Conservation (phyloP, 2,113 vertebrate genomes). For the Hippocampus zosterae region DNA sequence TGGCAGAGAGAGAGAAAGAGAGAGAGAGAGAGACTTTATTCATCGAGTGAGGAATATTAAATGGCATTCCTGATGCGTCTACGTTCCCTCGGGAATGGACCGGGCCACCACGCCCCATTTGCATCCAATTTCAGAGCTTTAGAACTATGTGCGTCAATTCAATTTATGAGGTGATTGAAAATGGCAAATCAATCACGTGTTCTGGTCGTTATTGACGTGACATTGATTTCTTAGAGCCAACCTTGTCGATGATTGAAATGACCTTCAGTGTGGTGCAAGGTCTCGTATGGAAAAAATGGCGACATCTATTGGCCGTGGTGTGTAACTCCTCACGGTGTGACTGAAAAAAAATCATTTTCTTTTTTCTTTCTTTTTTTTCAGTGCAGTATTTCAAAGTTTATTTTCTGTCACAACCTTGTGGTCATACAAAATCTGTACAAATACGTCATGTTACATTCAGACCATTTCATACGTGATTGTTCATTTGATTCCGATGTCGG, state of each 20-base stretch:
- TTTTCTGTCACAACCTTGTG: constrained; percentile 57
- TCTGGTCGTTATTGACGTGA: constrained; percentile 13
- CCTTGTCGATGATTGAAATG: constrained; percentile 28
- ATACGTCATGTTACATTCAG: constrained; percentile 67
- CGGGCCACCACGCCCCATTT: no score
- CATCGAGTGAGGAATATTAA: no score
- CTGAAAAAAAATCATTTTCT: no score
- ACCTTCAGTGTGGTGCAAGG: constrained; percentile 55
- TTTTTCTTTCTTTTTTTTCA: constrained; percentile 1
- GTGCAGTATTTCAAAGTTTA: constrained; percentile 62
- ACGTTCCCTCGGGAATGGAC: no score
- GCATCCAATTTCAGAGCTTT: no score
- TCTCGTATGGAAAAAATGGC: constrained; percentile 51
- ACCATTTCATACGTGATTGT: constrained; percentile 57
- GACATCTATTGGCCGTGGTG: constrained; percentile 53
- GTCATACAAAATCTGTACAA: constrained; percentile 64
- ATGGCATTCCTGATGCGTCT: no score
- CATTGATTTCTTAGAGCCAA: constrained; percentile 26
- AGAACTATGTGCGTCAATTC: not conserved
- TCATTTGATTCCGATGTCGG: constrained; percentile 54
- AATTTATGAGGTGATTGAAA: constrained; percentile 6
- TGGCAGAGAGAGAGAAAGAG: no score
- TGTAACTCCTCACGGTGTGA: not conserved
- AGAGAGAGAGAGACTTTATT: no score
- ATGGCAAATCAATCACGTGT: constrained; percentile 3